Base-by-base conservation (phyloP, 2,113 vertebrate species). In the Willisornis vidua region DNA sequence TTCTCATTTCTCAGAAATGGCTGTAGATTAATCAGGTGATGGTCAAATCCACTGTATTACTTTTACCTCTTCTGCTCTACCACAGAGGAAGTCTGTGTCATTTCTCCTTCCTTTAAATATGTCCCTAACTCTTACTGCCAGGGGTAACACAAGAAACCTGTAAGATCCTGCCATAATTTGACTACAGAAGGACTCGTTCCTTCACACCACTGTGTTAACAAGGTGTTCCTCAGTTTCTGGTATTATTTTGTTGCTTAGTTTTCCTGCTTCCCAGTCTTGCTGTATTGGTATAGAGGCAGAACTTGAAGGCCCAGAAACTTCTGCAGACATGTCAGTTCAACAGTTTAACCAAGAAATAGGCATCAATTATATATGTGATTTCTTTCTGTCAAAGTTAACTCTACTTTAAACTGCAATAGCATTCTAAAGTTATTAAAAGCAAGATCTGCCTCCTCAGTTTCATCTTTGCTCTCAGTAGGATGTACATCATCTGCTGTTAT, bases 61-160 rank as follows among this genome's bases (percentile, higher is more conserved):
- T 91, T 84, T 77, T 29, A 59, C 19, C 5, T 17, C 33, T 80
- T 14, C 5, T 1, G 0, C 6, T 81, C 28, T 51, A 25, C 29
- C 20, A n/a, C 0, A 0, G 43, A 54, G 6, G 54, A 91, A 70
- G 8, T 7, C 10, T 7, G 12, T 39, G 23, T 29, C 0, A 24
- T 72, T 80, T 70, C 29, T 85, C 37, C 24, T 70, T 86, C 37
- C 28, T 71, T 37, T 67, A 62, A 74, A 25, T 78, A 43, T 63
- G 5, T 48, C 7, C 33, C 8, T 3, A 41, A 16, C 3, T 31
- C 11, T 57, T 39, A 73, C 24, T 61, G 22, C 6, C 12, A 54
- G 14, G 37, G 20, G 7, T 74, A 81, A 37, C n/a, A 82, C n/a
- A 77, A 62, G 10, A 75, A 72, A 10, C 20, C 12, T 59, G 14